These are phyloP conservation scores for Sinocyclocheilus anophthalmus DNA, from an alignment of 2,113 vertebrate genomes.

Conservation along the genomic window DNA sequence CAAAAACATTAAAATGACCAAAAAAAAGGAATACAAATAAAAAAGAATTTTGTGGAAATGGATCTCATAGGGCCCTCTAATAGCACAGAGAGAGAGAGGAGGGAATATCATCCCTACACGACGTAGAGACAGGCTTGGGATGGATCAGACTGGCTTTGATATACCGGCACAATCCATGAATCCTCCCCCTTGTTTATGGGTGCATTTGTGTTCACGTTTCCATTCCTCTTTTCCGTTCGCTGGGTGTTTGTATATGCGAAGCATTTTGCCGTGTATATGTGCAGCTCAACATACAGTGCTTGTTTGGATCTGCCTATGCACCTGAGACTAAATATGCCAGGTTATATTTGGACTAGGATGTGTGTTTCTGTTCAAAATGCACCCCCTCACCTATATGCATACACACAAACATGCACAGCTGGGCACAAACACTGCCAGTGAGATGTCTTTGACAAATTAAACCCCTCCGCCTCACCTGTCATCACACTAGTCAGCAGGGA, in stretches of 20 bases:
- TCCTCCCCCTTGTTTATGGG: not conserved
- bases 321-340: conserved; percentile 26
- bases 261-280: not conserved
- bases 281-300: not conserved
- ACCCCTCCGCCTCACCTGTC: conserved; percentile 22
- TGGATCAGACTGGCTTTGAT: conserved; percentile 52
- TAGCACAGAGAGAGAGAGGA: not conserved
- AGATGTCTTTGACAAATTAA: conserved; percentile 55
- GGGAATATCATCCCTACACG: not conserved
- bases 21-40: too few relatives aligned
- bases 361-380: conserved; percentile 14
- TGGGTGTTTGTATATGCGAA: not conserved
- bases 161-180: conserved; percentile 15
- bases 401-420: conserved; percentile 16
- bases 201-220: not conserved
- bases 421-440: conserved; percentile 17
- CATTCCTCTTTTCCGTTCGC: not conserved
- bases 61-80: not conserved
- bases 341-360: conserved; percentile 36
- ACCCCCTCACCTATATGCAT: conserved; percentile 29
- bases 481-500: conserved; percentile 20
- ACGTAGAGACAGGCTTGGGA: conserved; percentile 1
- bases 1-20: too few relatives aligned
- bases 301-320: conserved; percentile 21
- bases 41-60: not conserved